Evolutionary conservation across 2,113 vertebrate genomes (phyloP).

Genomic region (Trematomus loennbergii): DNA sequence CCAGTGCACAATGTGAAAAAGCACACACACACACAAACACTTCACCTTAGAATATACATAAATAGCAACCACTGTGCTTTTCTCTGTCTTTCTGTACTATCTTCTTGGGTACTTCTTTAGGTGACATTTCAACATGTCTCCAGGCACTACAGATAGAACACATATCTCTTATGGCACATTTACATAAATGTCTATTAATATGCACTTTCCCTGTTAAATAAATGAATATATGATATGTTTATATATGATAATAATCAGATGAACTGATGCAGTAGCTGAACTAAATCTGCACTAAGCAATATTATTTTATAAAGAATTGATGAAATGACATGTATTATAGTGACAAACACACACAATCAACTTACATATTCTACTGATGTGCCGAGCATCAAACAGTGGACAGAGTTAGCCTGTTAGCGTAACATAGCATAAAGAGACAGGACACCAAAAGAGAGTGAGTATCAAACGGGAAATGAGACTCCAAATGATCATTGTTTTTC

Average conservation of each 20-base stretch:
- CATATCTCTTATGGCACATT: no score
- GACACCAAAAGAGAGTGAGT: neutral
- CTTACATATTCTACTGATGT: neutral
- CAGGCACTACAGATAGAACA: no score
- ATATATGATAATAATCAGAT: neutral
- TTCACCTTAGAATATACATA: no score
- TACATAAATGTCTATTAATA: no score
- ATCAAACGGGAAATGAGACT: neutral
- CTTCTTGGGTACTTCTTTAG: no score
- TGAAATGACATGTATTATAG: neutral
- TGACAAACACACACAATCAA: neutral
- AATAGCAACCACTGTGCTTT: no score
- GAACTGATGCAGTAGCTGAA: neutral
- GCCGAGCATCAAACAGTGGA: neutral
- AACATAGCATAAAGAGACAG: neutral
- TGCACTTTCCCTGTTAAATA: no score
- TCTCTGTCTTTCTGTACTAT: no score
- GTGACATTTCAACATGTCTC: no score
- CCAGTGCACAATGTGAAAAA: neutral
- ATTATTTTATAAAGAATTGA: neutral
- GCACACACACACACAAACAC: no score
- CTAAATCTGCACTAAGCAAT: neutral
- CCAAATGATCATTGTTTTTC: neutral
- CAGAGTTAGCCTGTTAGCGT: neutral
- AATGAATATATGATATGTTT: neutral